A percentile compares a stretch with the other conserved stretches of the same genome.
Conservation (phyloP, 2,888 invertebrate genomes). For the Metopia argyrocephala region DNA sequence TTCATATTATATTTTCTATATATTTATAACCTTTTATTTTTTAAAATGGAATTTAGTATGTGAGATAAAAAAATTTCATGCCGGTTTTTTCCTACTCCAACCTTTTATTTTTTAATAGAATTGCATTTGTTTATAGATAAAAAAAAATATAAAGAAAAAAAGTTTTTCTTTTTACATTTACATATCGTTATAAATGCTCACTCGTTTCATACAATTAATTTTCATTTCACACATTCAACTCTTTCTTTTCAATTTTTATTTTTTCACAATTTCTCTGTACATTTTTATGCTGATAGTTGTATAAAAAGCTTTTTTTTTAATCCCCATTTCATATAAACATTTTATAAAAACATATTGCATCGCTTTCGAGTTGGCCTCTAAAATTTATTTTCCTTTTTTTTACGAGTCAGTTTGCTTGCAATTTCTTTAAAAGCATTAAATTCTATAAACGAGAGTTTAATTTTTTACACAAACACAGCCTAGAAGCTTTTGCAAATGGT, state of each 20-base stretch:
- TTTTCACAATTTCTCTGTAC: neutral
- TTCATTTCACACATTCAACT: neutral
- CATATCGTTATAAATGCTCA: slow-evolving; percentile 11
- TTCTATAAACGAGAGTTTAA: neutral
- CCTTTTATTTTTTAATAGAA: too few relatives aligned
- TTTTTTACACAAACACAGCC: slow-evolving; percentile 26
- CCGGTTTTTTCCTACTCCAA: too few relatives aligned
- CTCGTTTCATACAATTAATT: slow-evolving; percentile 3
- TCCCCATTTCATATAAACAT: too few relatives aligned
- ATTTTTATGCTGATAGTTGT: neutral
- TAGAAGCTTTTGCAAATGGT: slow-evolving; percentile 41
- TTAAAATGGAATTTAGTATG: too few relatives aligned
- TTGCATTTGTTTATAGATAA: too few relatives aligned
- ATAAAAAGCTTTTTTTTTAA: neutral
- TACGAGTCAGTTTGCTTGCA: neutral
- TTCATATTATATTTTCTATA: too few relatives aligned
- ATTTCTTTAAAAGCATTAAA: slow-evolving; percentile 7
- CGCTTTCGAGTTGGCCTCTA: slow-evolving; percentile 29
- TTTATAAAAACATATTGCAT: neutral
- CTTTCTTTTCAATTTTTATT: neutral
- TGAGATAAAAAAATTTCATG: too few relatives aligned
- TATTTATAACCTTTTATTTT: too few relatives aligned
- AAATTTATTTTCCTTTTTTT: neutral
- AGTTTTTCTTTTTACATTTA: too few relatives aligned
- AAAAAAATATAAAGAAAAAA: too few relatives aligned